These are phyloP conservation scores for Eueremaeus valkanovi DNA, from an alignment of 2,888 invertebrate genomes.

Conservation along the genomic window DNA sequence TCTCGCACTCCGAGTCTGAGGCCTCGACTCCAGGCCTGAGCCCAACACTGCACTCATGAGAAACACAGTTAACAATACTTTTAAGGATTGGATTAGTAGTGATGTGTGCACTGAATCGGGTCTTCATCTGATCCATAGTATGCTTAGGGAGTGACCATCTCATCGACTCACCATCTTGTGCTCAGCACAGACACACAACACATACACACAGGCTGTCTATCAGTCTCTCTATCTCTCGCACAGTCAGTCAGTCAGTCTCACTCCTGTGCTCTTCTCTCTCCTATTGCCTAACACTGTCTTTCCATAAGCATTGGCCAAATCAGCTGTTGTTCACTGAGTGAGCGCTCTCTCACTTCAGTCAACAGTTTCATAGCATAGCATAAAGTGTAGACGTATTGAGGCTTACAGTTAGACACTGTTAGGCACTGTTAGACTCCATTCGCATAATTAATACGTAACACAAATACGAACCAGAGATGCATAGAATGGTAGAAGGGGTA, in stretches of 20 bases:
- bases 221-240: no score
- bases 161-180: constrained; percentile 12
- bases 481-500: no score
- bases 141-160: not conserved
- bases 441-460: no score
- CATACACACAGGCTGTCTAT: no score
- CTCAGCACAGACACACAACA: not conserved
- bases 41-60: not conserved
- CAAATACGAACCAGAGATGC: no score
- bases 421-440: no score
- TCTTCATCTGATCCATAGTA: constrained; percentile 8
- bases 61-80: not conserved
- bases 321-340: constrained; percentile 8
- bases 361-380: not conserved
- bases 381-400: not conserved
- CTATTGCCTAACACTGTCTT: not conserved
- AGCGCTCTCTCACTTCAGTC: not conserved
- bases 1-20: not conserved
- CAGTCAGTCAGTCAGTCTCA: no score
- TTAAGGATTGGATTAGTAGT: no score
- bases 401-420: no score
- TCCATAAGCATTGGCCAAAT: constrained; percentile 10
- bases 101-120: not conserved
- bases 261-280: not conserved
- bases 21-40: not conserved